Evolutionary conservation across 2,797 vertebrate species (phyloP), one percentile per base, ranked within the genome.

Genomic region (Tamandua tetradactyla): DNA sequence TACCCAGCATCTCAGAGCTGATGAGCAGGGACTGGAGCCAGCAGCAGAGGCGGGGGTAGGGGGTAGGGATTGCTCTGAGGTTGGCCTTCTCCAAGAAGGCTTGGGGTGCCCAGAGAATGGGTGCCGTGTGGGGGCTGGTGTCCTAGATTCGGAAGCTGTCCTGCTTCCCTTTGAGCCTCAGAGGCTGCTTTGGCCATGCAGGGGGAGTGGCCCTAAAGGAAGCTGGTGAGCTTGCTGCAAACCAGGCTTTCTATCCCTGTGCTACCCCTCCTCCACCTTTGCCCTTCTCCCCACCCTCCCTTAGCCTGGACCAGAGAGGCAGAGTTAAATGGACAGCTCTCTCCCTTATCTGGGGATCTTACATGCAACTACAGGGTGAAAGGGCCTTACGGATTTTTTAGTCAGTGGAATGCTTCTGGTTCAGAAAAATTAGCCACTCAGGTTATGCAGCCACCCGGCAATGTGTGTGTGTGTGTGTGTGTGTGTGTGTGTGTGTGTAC

Each of bases 251-350:
- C 42, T 27, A 13, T 25, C 69, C 59, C 37, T 4, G 72, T 62
- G 5, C 84, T 47, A 27, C 78, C 82, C 1, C 0, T 0, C 47
- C 57, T 23, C 47, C 10, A 32, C 22, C 7, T 4, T 0, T n/a
- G 72, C 82, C 1, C 0, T 0, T 49, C 55, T 35, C 59, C 15
- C 47, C 8, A 20, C 23, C 8, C 5, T 0, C 0, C 61, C 68
- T 69, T 1, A 18, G 47, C 57, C 80, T 32, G 30, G 1, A n/a
- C 84, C 35, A 18, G 55, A 35, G 44, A 22, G 27, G 44, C 52
- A 27, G 57, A 23, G 25, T 23, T 57, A 25, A 40, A 23, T 3
- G 2, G 66, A 30, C 57, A 37, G 35, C 35, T 22, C 32, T 30
- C 35, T 71, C 0, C 10, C 3, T 44, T 64, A 13, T 55, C 64